These are phyloP conservation scores for Tenthredo livida DNA, from an alignment of 2,888 invertebrate species.

Conservation along the genomic window DNA sequence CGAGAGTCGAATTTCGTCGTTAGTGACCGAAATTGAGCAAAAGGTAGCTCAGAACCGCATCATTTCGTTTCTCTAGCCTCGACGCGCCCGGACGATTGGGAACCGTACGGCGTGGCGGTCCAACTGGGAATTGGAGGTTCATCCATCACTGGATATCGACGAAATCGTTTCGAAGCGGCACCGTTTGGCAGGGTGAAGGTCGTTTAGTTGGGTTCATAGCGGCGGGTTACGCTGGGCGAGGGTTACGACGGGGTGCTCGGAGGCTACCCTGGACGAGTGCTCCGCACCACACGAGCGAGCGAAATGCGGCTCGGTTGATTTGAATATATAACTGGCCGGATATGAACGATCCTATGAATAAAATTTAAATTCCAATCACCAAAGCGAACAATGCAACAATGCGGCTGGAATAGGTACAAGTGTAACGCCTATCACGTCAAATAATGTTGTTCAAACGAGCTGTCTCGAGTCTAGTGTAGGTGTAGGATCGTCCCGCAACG, in stretches of 20 bases:
- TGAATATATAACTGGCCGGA: constrained; percentile 77
- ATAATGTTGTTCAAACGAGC: constrained; percentile 9
- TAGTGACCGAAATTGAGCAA: constrained; percentile 32
- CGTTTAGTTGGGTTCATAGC: constrained; percentile 16
- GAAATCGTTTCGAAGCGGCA: constrained; percentile 48
- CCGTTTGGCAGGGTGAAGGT: constrained; percentile 49
- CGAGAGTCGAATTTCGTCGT: constrained; percentile 37
- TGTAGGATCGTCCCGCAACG: neutral
- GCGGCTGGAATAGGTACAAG: constrained; percentile 53
- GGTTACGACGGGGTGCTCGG: constrained; percentile 40
- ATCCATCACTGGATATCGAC: constrained; percentile 52
- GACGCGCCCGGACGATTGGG: constrained; percentile 34
- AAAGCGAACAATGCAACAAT: constrained; percentile 71
- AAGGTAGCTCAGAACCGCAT: constrained; percentile 32
- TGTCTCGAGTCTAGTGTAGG: neutral
- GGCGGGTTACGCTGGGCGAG: constrained; percentile 10
- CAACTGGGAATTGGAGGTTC: constrained; percentile 47
- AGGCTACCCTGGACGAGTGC: constrained; percentile 31
- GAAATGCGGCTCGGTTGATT: constrained; percentile 63
- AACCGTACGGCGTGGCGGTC: constrained; percentile 25
- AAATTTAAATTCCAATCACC: constrained; percentile 78
- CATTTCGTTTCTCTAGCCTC: constrained; percentile 26
- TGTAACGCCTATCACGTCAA: constrained; percentile 45
- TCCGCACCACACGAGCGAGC: neutral
- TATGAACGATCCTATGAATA: constrained; percentile 78